Evolutionary conservation across 2,888 invertebrate species (phyloP).

Genomic region (Sabellastarte sp.): DNA sequence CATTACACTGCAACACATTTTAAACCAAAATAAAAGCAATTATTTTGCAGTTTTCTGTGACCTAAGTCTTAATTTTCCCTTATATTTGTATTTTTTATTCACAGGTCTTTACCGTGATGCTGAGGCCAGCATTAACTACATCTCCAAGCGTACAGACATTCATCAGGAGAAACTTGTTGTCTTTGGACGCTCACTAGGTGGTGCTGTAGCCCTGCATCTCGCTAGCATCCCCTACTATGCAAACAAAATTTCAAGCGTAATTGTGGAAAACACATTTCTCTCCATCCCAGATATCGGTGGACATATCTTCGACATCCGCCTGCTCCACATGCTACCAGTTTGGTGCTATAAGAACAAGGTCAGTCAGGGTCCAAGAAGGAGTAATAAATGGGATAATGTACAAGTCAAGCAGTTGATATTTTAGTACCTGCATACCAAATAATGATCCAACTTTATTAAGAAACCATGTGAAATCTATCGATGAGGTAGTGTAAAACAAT

Average conservation of each 20-base stretch:
- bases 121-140: slow-evolving; percentile 80
- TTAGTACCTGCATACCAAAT: no score
- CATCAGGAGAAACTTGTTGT: slow-evolving; percentile 81
- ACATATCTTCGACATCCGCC: slow-evolving; percentile 74
- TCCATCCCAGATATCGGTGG: slow-evolving; percentile 90
- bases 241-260: slow-evolving; percentile 78
- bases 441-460: no score
- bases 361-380: no score
- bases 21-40: no score
- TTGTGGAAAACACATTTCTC: slow-evolving; percentile 94
- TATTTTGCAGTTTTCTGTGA: no score
- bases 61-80: no score
- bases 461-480: no score
- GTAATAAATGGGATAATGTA: no score
- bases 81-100: no score
- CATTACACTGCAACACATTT: no score
- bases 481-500: no score
- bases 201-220: slow-evolving; percentile 87
- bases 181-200: slow-evolving; percentile 85
- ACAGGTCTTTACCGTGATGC: slow-evolving; percentile 80
- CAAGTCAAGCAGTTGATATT: no score
- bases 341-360: slow-evolving; percentile 92
- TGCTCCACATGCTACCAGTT: slow-evolving; percentile 75
- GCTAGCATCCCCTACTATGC: slow-evolving; percentile 75
- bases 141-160: slow-evolving; percentile 78